phyloP scores from a whole-genome alignment of 2,797 vertebrate species.

The Rhabdomys pumilio region DNA sequence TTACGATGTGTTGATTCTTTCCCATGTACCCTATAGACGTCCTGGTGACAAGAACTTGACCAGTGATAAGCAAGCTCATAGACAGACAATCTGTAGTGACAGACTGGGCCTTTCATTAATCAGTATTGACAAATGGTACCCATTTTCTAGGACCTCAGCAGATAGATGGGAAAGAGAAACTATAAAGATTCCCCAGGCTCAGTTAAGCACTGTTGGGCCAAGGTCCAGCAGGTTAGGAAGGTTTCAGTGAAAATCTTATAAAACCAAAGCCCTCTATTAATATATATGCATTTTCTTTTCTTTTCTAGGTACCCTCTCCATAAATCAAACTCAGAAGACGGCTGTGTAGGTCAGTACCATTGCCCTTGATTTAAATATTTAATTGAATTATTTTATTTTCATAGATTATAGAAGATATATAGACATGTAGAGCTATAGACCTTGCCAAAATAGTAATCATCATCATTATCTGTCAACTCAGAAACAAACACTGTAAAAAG shows the following conservation, averaged over 20 bases:
- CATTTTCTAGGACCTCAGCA: background rate
- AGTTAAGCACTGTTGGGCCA: background rate
- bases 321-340: constrained; percentile 98
- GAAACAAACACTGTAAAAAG: constrained; percentile 20
- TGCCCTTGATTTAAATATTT: constrained; percentile 56
- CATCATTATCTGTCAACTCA: background rate
- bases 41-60: no score
- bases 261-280: constrained; percentile 38
- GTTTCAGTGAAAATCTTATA: background rate
- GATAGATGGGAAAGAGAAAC: background rate
- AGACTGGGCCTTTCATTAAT: background rate
- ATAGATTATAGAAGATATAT: background rate
- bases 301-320: constrained; percentile 93
- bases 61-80: background rate
- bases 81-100: background rate
- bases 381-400: constrained; percentile 2
- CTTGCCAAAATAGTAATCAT: background rate
- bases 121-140: background rate
- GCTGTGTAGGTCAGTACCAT: constrained; percentile 94
- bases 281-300: constrained; percentile 80
- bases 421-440: background rate
- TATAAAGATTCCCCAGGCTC: background rate
- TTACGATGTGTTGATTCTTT: background rate
- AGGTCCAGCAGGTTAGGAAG: background rate
- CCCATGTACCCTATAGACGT: no score